Evolutionary conservation across 2,888 invertebrate species (phyloP).

Genomic region (Chrysodeixis includens): DNA sequence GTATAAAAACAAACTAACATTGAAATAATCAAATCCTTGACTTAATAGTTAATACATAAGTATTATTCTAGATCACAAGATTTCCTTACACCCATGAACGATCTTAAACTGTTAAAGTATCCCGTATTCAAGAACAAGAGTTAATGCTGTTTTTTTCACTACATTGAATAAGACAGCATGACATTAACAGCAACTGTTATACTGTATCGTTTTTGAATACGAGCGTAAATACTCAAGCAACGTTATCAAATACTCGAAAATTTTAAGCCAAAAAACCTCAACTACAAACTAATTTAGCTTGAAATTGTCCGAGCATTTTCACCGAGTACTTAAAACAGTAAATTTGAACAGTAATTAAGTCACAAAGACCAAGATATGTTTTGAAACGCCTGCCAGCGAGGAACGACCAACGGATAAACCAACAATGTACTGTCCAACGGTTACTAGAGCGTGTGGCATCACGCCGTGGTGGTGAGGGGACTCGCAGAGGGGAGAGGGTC

Average conservation of each 20-base stretch:
- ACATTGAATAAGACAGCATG: too few relatives aligned
- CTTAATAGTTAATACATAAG: not conserved
- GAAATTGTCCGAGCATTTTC: not conserved
- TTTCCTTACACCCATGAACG: not conserved
- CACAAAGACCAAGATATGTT: conserved; percentile 43
- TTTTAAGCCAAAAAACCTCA: not conserved
- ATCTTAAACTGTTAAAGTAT: not conserved
- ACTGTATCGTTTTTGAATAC: too few relatives aligned
- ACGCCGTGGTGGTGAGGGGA: conserved; percentile 73
- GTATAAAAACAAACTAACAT: not conserved
- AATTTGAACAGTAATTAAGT: not conserved
- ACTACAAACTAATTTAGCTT: not conserved
- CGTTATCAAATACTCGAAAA: not conserved
- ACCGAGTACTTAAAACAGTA: not conserved
- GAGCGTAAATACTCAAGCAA: not conserved
- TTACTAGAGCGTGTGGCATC: conserved; percentile 63
- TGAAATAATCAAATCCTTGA: conserved; percentile 6
- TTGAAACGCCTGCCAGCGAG: conserved; percentile 35
- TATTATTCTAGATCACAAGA: conserved; percentile 7
- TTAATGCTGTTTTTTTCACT: too few relatives aligned
- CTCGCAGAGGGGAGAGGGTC: conserved; percentile 63
- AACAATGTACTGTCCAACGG: conserved; percentile 47
- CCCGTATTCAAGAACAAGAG: too few relatives aligned
- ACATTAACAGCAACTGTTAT: too few relatives aligned
- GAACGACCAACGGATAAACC: conserved; percentile 56